A percentile compares a stretch with the other conserved stretches of the same genome.
phyloP scores from a whole-genome alignment of 2,888 invertebrate species.

The Arctia plantaginis region DNA sequence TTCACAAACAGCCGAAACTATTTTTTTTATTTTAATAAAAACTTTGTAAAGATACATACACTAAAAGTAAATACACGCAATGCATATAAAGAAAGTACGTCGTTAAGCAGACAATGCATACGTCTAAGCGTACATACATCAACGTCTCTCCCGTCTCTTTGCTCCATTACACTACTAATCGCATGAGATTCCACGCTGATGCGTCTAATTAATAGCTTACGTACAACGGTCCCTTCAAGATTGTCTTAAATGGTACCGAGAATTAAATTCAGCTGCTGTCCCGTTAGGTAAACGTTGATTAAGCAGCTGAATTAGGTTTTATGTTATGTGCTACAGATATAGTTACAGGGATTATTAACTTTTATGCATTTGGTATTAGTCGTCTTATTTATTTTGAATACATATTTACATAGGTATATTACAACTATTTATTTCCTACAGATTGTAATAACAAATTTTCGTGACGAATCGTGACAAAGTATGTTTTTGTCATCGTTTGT shows the following conservation, averaged over 20 bases:
- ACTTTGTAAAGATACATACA: not conserved
- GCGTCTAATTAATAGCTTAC: slow-evolving; percentile 77
- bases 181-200: slow-evolving; percentile 77
- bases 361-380: slow-evolving; percentile 12
- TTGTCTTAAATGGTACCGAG: slow-evolving; percentile 57
- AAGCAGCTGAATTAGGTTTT: slow-evolving; percentile 48
- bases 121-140: slow-evolving; percentile 63
- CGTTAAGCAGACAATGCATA: slow-evolving; percentile 44
- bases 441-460: too few relatives aligned
- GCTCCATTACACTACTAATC: slow-evolving; percentile 81
- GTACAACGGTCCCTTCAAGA: slow-evolving; percentile 62
- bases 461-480: too few relatives aligned
- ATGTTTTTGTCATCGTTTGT: too few relatives aligned
- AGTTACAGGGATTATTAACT: slow-evolving; percentile 37
- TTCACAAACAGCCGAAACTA: not conserved
- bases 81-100: slow-evolving; percentile 29
- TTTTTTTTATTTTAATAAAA: too few relatives aligned
- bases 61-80: slow-evolving; percentile 8
- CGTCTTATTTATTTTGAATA: not conserved
- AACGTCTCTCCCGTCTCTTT: slow-evolving; percentile 67
- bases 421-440: not conserved
- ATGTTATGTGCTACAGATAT: slow-evolving; percentile 28
- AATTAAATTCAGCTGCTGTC: slow-evolving; percentile 57
- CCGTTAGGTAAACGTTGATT: slow-evolving; percentile 48
- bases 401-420: not conserved